Evolutionary conservation across 2,113 vertebrate species (phyloP).

Genomic region (Rattus norvegicus): DNA sequence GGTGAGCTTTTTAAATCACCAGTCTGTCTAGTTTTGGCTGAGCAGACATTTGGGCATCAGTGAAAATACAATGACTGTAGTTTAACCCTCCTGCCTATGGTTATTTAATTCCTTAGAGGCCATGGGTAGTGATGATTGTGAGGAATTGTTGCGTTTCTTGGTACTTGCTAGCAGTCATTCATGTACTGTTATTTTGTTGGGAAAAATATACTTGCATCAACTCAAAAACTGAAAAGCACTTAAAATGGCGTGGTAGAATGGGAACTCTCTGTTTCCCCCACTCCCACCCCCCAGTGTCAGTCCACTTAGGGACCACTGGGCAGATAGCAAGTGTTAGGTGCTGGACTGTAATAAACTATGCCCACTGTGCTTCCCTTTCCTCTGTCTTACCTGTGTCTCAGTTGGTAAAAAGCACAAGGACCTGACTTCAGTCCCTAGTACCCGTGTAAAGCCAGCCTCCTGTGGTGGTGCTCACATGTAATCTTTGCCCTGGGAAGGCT

Average conservation of each 20-base stretch:
- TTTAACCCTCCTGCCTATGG: neutral
- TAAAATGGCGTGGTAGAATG: neutral
- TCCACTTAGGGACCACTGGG: neutral
- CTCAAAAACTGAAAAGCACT: neutral
- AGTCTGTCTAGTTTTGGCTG: neutral
- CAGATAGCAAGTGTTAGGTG: fast-evolving
- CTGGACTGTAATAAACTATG: neutral
- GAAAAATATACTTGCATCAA: neutral
- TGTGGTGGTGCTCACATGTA: neutral
- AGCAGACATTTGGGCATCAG: neutral
- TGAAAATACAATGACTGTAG: neutral
- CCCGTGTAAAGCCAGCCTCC: neutral
- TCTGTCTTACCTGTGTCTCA: neutral
- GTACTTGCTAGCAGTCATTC: neutral
- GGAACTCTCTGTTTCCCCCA: neutral
- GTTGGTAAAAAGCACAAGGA: neutral
- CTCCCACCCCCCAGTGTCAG: neutral
- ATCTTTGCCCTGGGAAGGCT: neutral
- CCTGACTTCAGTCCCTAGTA: neutral
- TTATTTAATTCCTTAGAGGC: neutral
- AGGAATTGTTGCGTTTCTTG: neutral
- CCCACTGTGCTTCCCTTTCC: neutral
- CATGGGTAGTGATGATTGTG: too few species aligned
- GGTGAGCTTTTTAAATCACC: neutral
- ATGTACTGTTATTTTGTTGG: neutral